Evolutionary conservation across 2,113 vertebrate genomes (phyloP).

Genomic region (Pipa parva): DNA sequence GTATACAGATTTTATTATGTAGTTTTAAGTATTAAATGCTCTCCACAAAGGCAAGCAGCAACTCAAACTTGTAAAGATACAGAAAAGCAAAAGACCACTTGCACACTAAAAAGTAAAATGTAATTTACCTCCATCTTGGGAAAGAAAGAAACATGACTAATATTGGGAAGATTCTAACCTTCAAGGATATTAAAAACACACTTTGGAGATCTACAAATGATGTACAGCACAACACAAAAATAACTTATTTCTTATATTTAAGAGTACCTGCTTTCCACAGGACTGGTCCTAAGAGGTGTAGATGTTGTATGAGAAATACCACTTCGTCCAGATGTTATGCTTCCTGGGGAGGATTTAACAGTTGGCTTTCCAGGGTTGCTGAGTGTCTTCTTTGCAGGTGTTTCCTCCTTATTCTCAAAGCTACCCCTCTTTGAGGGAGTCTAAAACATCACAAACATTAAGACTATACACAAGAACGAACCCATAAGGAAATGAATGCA

Average conservation of each 20-base stretch:
- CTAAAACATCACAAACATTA: conserved; percentile 54
- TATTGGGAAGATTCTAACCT: too few relatives aligned
- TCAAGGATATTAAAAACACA: too few relatives aligned
- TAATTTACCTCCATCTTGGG: too few relatives aligned
- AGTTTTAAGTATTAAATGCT: too few relatives aligned
- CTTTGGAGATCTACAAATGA: too few relatives aligned
- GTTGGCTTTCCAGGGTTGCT: conserved; percentile 70
- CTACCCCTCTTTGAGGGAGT: conserved; percentile 71
- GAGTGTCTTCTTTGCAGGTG: conserved; percentile 74
- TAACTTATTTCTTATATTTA: neutral
- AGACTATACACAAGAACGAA: neutral
- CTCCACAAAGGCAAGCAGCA: too few relatives aligned
- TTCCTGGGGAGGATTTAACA: conserved; percentile 55
- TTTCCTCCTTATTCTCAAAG: conserved; percentile 79
- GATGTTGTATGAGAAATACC: conserved; percentile 55
- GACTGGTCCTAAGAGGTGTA: conserved; percentile 73
- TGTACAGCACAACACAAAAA: neutral
- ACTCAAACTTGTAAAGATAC: too few relatives aligned
- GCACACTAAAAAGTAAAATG: too few relatives aligned
- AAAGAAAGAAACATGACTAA: too few relatives aligned
- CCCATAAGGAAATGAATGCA: neutral
- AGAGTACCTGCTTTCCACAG: conserved; percentile 83
- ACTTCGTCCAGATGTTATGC: conserved; percentile 48
- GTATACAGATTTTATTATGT: too few relatives aligned
- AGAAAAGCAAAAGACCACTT: too few relatives aligned